Percentiles rank a stretch among this genome's conserved stretches.
These are phyloP conservation scores for Monarcha castaneiventris DNA, from an alignment of 2,113 vertebrate species.

Conservation along the genomic window DNA sequence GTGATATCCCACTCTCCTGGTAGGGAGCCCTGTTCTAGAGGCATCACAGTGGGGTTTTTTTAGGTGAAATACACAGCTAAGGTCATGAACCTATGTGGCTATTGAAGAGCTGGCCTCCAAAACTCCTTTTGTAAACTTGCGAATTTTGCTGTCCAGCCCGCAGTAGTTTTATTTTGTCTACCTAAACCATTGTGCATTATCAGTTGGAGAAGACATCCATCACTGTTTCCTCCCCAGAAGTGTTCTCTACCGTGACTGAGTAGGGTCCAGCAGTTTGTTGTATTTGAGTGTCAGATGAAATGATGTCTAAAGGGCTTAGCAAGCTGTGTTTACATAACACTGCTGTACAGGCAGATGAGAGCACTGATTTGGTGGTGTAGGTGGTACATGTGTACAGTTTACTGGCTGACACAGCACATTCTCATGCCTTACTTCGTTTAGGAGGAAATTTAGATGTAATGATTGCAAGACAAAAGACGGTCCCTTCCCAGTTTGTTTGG, in stretches of 20 bases:
- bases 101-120: background rate
- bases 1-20: background rate
- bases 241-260: background rate
- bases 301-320: background rate
- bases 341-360: background rate
- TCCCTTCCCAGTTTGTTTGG: background rate
- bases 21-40: background rate
- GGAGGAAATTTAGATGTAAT: conserved; percentile 14
- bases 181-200: background rate
- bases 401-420: background rate
- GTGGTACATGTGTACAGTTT: background rate
- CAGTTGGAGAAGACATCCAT: background rate
- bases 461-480: conserved; percentile 5
- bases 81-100: background rate
- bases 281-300: background rate
- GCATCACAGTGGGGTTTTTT: fast-evolving
- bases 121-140: background rate
- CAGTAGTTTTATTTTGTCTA: background rate
- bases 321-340: background rate
- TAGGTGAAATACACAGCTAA: background rate
- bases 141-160: background rate
- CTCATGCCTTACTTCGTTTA: background rate
- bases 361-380: background rate
- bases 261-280: background rate
- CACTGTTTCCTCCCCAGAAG: background rate